These are phyloP conservation scores for Daphoenositta chrysoptera DNA, from an alignment of 2,113 vertebrate genomes.

Conservation along the genomic window DNA sequence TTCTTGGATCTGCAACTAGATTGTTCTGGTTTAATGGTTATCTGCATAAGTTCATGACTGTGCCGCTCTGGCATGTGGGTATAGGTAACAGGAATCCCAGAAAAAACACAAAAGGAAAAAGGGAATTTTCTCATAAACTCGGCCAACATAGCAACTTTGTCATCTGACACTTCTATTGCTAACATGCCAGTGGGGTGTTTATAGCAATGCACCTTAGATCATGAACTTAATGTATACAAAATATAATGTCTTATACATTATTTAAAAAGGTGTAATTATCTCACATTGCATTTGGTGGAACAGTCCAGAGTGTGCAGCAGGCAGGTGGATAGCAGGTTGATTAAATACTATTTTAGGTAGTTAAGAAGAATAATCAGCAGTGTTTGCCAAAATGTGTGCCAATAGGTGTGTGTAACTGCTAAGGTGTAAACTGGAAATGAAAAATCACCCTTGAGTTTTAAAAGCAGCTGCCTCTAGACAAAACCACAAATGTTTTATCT, in stretches of 20 bases:
- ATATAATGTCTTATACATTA: not conserved
- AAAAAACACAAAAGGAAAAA: not conserved
- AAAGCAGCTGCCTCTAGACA: not conserved
- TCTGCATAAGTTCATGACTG: not conserved
- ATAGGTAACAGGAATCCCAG: not conserved
- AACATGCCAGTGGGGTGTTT: not conserved
- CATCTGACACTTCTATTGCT: not conserved
- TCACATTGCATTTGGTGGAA: not conserved
- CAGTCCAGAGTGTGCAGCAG: not conserved
- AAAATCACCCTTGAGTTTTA: not conserved
- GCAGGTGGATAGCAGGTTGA: not conserved
- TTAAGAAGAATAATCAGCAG: not conserved
- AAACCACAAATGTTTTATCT: not conserved
- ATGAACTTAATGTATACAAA: not conserved
- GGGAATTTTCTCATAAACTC: not conserved
- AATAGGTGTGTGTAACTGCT: not conserved
- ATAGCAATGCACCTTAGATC: not conserved
- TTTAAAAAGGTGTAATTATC: not conserved
- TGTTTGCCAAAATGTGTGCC: not conserved
- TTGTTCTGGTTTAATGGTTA: not conserved
- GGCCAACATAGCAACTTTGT: not conserved
- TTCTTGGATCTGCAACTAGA: not conserved
- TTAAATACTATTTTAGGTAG: not conserved
- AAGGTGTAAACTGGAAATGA: not conserved
- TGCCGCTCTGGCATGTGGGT: not conserved